Evolutionary conservation across 2,888 invertebrate species (phyloP), one percentile per base, ranked within the genome.

Genomic region (Lepidocyrtinus sp.): DNA sequence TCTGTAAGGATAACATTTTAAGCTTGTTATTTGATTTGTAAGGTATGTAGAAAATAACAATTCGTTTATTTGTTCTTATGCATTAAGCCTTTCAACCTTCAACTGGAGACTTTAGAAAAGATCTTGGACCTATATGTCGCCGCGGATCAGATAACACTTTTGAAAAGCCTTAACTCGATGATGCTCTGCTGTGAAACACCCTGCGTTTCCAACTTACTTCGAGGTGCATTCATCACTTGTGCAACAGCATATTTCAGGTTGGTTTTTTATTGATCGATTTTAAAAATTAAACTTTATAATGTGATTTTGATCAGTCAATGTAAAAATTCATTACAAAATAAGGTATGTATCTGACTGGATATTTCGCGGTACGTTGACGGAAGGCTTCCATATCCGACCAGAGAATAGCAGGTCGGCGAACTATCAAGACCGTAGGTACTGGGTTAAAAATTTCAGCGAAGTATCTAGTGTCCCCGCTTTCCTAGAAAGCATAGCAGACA

Each of bases 341-440:
- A 86, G 86, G 36, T 85, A 85, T 67, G 83, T 86, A 7, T 83
- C 85, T 0, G 79, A 86, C 61, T 86, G 86, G 86, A 79, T 83
- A 25, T 86, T 85, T 71, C 73, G 84, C 26, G 86, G 86, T 17
- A 61, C 61, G 1, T 77, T 86, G 0, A 71, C 82, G 0, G 67
- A 76, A 5, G 85, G 86, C 27, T 86, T 86, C 80, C 85, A 85
- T 65, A 85, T 86, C 25, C 70, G 78, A 75, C 78, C 67, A 46
- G 26, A 26, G 19, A n/a, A n/a, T n/a, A n/a, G n/a, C n/a, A 69
- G 69, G n/a, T 46, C 55, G 2, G 64, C 55, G 12, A 62, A 67
- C n/a, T 81, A 81, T 15, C 68, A 70, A 17, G 85, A 86, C 45
- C 71, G 86, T 36, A 63, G 84, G 26, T 86, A 82, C 64, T 86